phyloP scores from a whole-genome alignment of 2,888 invertebrate species.

The Stomorhina lunata region DNA sequence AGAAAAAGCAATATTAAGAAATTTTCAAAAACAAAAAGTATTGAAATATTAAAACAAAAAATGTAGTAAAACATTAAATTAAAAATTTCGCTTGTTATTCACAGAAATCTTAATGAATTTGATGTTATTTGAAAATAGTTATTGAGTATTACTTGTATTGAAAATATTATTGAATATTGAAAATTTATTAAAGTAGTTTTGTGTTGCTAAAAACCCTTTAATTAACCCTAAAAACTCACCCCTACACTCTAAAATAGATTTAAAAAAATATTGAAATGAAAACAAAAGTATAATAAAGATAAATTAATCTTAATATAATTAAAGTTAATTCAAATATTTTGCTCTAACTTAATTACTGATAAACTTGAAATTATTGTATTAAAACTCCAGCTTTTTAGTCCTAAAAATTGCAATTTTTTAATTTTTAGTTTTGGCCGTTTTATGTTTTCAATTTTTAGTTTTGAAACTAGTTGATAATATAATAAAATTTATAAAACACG shows the following conservation, averaged over 20 bases:
- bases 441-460: background rate
- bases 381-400: conserved; percentile 12
- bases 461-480: background rate
- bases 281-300: background rate
- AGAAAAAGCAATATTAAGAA: conserved; percentile 52
- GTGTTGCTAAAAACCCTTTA: conserved; percentile 30
- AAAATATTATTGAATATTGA: background rate
- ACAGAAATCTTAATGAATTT: background rate
- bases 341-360: conserved; percentile 5
- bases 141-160: background rate
- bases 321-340: conserved; percentile 25
- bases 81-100: conserved; percentile 22
- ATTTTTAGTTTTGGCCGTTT: background rate
- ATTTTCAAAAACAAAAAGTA: background rate
- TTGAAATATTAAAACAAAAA: conserved; percentile 1
- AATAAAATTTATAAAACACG: background rate
- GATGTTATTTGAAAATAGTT: conserved; percentile 22
- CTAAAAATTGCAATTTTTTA: background rate
- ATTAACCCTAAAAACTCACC: background rate
- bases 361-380: background rate
- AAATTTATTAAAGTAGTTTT: conserved; percentile 34
- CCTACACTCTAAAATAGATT: background rate
- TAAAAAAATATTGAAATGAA: background rate
- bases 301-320: background rate
- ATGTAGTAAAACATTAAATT: background rate